Evolutionary conservation across 2,888 invertebrate species (phyloP).

Genomic region (Hololepta plana): DNA sequence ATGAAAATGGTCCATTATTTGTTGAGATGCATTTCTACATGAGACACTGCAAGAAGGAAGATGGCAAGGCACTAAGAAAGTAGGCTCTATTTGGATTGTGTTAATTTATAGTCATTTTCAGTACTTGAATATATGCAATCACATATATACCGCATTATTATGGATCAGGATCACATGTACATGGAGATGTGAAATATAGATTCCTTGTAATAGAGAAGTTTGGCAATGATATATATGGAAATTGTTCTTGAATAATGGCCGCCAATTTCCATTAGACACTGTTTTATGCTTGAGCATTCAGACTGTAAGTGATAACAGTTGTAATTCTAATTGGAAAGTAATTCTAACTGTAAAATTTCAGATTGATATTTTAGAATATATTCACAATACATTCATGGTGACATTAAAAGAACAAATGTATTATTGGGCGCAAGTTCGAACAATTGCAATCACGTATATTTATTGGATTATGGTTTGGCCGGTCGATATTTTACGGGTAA

Average conservation of each 20-base stretch:
- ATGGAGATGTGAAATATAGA: slow-evolving; percentile 60
- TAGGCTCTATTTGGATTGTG: too few relatives aligned
- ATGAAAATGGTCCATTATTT: slow-evolving; percentile 83
- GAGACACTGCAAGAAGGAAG: slow-evolving; percentile 50
- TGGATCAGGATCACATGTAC: slow-evolving; percentile 68
- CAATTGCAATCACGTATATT: slow-evolving; percentile 53
- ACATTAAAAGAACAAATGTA: slow-evolving; percentile 91
- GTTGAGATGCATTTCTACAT: slow-evolving; percentile 86
- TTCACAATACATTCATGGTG: slow-evolving; percentile 93
- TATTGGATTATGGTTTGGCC: slow-evolving; percentile 91
- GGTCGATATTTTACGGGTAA: slow-evolving; percentile 49
- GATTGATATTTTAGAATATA: slow-evolving; percentile 80
- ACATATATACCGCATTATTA: slow-evolving; percentile 78
- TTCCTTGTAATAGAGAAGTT: slow-evolving; percentile 83
- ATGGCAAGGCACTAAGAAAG: too few relatives aligned
- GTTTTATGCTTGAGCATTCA: slow-evolving; percentile 68
- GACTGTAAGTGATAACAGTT: slow-evolving; percentile 40
- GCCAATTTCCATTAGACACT: slow-evolving; percentile 49
- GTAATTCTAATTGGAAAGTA: too few relatives aligned
- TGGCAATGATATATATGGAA: slow-evolving; percentile 72
- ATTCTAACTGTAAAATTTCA: too few relatives aligned
- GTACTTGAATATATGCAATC: slow-evolving; percentile 52
- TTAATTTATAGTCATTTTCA: slow-evolving; percentile 16
- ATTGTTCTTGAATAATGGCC: slow-evolving; percentile 46
- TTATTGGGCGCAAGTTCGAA: slow-evolving; percentile 51